These are phyloP conservation scores for Drosophila asahinai DNA, from an alignment of 1,140 invertebrate genomes.

Conservation along the genomic window DNA sequence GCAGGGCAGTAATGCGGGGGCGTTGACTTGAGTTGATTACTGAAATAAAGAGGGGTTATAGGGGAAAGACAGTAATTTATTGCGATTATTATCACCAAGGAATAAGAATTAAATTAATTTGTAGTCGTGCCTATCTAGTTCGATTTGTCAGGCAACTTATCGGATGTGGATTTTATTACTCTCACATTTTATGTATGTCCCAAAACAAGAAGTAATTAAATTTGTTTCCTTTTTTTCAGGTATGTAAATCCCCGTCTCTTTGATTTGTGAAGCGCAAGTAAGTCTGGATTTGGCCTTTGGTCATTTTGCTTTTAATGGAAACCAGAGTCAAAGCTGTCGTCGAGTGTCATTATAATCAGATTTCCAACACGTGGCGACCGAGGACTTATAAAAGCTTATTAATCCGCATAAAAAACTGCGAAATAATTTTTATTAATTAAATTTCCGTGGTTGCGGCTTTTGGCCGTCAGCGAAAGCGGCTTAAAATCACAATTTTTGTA, in stretches of 20 bases:
- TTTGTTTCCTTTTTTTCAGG: conserved; percentile 46
- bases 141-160: conserved; percentile 8
- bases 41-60: background rate
- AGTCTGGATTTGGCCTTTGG: conserved; percentile 52
- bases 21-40: conserved; percentile 34
- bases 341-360: conserved; percentile 68
- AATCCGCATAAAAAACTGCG: conserved; percentile 37
- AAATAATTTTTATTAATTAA: conserved; percentile 79
- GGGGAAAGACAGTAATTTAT: conserved; percentile 17
- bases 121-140: background rate
- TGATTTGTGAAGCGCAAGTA: conserved; percentile 52
- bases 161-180: background rate
- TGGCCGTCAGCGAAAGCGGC: conserved; percentile 57
- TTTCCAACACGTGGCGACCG: conserved; percentile 61
- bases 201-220: conserved; percentile 2
- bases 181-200: background rate
- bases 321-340: conserved; percentile 46
- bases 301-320: conserved; percentile 35
- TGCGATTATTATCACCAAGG: conserved; percentile 2
- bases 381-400: conserved; percentile 40
- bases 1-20: conserved; percentile 12
- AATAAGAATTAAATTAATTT: conserved; percentile 22
- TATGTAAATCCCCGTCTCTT: conserved; percentile 56
- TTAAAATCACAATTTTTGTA: conserved; percentile 65
- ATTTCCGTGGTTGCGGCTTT: conserved; percentile 35